Evolutionary conservation across 2,113 vertebrate species (phyloP).

Genomic region (Rostratula benghalensis): DNA sequence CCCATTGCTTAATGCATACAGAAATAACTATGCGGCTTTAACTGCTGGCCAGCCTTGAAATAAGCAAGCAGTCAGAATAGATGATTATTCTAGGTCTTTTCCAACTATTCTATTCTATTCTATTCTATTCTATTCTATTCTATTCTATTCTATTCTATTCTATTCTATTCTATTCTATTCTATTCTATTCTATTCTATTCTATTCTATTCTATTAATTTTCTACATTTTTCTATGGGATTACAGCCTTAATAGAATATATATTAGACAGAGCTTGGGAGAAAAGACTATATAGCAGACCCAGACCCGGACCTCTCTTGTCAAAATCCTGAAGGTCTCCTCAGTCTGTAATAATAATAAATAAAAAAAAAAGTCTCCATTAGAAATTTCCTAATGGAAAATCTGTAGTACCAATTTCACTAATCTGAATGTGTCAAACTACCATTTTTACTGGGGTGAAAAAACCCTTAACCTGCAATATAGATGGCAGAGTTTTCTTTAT

Average conservation of each 20-base stretch:
- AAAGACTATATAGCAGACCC: background rate
- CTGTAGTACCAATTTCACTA: background rate
- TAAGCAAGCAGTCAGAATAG: background rate
- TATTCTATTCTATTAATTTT: background rate
- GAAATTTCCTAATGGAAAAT: background rate
- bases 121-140: background rate
- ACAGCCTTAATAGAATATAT: background rate
- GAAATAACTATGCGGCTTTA: background rate
- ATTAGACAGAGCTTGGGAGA: background rate
- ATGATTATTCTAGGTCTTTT: background rate
- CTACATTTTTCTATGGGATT: background rate
- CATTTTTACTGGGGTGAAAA: background rate
- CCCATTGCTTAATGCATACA: background rate
- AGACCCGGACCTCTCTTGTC: background rate
- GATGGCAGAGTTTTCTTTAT: background rate
- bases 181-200: background rate
- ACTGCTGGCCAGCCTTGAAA: background rate
- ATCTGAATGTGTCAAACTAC: background rate
- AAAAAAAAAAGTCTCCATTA: fast-evolving
- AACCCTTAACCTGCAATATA: background rate
- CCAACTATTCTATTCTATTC: background rate
- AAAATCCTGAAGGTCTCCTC: background rate
- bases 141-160: background rate
- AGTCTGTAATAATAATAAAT: background rate
- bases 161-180: background rate